phyloP scores from a whole-genome alignment of 37 sponge, comb jelly and placozoan species.

The Halichondria panicea region DNA sequence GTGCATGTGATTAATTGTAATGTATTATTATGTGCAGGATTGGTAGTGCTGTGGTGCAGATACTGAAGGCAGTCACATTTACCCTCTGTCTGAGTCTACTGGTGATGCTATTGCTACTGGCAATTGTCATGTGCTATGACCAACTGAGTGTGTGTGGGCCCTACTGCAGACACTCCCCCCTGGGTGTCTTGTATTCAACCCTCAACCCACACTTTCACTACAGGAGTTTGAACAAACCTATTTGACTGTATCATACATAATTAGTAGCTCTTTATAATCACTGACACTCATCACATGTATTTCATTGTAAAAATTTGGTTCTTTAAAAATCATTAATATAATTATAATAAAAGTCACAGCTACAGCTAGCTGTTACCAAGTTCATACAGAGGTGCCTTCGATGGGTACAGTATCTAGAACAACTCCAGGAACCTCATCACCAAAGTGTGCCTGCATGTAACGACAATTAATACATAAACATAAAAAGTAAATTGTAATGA shows the following conservation, averaged over 20 bases:
- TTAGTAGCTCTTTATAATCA: no score
- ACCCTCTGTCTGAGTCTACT: conserved; percentile 17
- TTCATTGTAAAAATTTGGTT: background rate
- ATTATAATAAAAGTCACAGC: background rate
- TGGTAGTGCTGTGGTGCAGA: background rate
- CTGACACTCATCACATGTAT: background rate
- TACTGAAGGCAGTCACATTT: conserved; percentile 12
- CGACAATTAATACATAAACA: background rate
- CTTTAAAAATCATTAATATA: background rate
- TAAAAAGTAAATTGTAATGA: background rate
- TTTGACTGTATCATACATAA: background rate
- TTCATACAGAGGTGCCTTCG: no score
- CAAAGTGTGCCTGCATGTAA: background rate
- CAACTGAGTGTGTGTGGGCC: conserved; percentile 9
- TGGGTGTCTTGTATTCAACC: conserved; percentile 9
- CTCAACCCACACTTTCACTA: conserved; percentile 12
- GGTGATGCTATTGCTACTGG: conserved; percentile 7
- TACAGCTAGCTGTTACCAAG: no score
- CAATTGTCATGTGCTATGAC: background rate
- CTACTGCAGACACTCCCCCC: conserved; percentile 27
- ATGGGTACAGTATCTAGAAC: background rate
- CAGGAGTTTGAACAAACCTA: background rate
- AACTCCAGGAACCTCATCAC: background rate
- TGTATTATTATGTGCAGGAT: background rate
- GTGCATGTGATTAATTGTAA: no score